Base-by-base conservation (phyloP, 2,888 invertebrate genomes). In the Octonoba sinensis region DNA sequence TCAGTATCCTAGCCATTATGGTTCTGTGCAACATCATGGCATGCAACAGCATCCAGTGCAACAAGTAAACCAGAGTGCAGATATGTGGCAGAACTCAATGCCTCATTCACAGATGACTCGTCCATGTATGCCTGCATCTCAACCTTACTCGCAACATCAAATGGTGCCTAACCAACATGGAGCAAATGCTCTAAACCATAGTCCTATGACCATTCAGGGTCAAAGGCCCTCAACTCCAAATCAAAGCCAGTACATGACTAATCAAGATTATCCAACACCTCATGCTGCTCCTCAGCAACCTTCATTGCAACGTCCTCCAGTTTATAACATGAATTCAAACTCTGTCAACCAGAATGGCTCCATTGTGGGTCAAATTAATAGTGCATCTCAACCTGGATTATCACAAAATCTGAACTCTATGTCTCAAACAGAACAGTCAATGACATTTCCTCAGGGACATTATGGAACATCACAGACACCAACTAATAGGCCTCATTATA, bases 391-490 rank as follows among this genome's bases (percentile, higher is more conserved):
- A 44, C 60, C 84, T 72, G 76, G 70, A 20, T 47, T 75, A 54
- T 60, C 84, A 65, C 84, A 79, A 62, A 67, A 76, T n/a, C 67
- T 78, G 44, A 73, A 64, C 70, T 78, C 82, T 64, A 51, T 84
- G n/a, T 60, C 84, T 46, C 82, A 82, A 70, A 54, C 78, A 54
- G 82, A 84, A 24, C 84, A 84, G 67, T 49, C 79, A 51, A 71
- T 83, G 66, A 59, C 82, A 57, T 84, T 65, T 81, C 71, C 84
- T 84, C 84, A 84, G 84, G 84, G 84, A 84, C 84, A 82, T 57
- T 84, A 84, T 74, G 75, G 74, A 59, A 66, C 77, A 56, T 84
- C 84, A 70, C 84, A 84, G 67, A 54, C 84, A 59, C 51, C 73
- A 36, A 51, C 75, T 18, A 76, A 74, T 54, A 78, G 82, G 69